Evolutionary conservation across 2,888 invertebrate genomes (phyloP).

Genomic region (Chloroclysta siterata): DNA sequence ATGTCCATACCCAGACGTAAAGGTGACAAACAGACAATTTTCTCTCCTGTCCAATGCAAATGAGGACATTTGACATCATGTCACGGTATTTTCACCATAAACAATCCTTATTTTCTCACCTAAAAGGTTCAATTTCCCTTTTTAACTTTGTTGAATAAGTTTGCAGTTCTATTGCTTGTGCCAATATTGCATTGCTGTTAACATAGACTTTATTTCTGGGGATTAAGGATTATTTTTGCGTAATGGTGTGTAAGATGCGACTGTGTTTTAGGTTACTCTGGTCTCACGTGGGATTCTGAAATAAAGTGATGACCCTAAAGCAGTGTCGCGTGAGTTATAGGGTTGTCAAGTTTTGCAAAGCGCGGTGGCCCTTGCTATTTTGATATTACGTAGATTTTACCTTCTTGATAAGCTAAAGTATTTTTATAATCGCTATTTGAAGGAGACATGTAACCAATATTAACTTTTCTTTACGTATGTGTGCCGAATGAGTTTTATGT

Average conservation of each 20-base stretch:
- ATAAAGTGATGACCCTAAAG: slow-evolving; percentile 70
- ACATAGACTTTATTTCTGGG: slow-evolving; percentile 18
- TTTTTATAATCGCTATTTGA: background rate
- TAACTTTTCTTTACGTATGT: too few relatives aligned
- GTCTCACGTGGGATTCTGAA: slow-evolving; percentile 65
- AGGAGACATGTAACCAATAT: too few relatives aligned
- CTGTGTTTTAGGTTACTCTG: slow-evolving; percentile 42
- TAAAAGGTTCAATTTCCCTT: slow-evolving; percentile 39
- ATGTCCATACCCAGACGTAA: slow-evolving; percentile 51
- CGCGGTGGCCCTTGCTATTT: slow-evolving; percentile 25
- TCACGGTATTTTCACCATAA: slow-evolving; percentile 29
- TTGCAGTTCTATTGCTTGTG: slow-evolving; percentile 17
- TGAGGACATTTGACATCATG: slow-evolving; percentile 61
- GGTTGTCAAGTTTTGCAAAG: slow-evolving; percentile 51
- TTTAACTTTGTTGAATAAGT: slow-evolving; percentile 4
- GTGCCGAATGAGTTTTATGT: too few relatives aligned
- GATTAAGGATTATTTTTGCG: slow-evolving; percentile 33
- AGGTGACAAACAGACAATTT: slow-evolving; percentile 71
- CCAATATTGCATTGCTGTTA: slow-evolving; percentile 10
- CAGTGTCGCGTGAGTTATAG: slow-evolving; percentile 60
- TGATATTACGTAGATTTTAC: slow-evolving; percentile 19
- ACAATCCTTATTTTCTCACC: slow-evolving; percentile 17
- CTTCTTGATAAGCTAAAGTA: slow-evolving; percentile 8
- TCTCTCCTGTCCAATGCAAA: slow-evolving; percentile 72
- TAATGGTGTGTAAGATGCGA: background rate